Base-by-base conservation (phyloP, 53 echinoderm and acorn worm species). In the Henricia sp. region DNA sequence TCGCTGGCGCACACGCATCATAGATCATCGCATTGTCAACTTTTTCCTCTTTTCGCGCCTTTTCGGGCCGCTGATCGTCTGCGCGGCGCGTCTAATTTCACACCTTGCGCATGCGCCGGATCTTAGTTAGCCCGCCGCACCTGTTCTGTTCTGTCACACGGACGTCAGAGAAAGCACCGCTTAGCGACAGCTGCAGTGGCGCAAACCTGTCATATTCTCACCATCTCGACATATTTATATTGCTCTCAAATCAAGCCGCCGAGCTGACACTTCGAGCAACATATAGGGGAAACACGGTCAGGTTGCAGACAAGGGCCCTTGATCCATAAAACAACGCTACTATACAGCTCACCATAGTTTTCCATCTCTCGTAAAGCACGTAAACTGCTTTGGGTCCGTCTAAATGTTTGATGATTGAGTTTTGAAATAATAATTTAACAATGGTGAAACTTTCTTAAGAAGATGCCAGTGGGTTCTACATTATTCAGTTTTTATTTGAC, bases 71-170 rank as follows among this genome's bases (percentile, higher is more conserved):
- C 48, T 64, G 80, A 64, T 80, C 80, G 80, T 64, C 65, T 64
- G 80, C 64, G 11, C 37, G 10, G 62, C 65, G 80, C 80, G 80
- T 80, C 63, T 32, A 9, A 42, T 30, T 64, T 80, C n/a, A 80
- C 80, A 80, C 80, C 80, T 80, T 64, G 80, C 80, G 80, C 80
- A 80, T 80, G 80, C 80, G 80, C 50, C n/a, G 21, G 80, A 19
- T 25, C 64, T 50, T 2, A 2, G 52, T 39, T 27, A 55, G 52
- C 35, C 29, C 32, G 63, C 63, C 37, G 80, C 80, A 80, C 80
- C 80, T 80, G 80, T 80, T 40, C 41, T 12, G 50, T 44, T 39
- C 65, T 80, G 65, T 80, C 80, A 80, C 80, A 21, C 41, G 44
- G 30, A 34, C 43, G 80, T 32, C 40, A 32, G 63, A n/a, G 34